These are phyloP conservation scores for Drosophila subpulchrella DNA, from an alignment of 1,140 invertebrate genomes.

Conservation along the genomic window DNA sequence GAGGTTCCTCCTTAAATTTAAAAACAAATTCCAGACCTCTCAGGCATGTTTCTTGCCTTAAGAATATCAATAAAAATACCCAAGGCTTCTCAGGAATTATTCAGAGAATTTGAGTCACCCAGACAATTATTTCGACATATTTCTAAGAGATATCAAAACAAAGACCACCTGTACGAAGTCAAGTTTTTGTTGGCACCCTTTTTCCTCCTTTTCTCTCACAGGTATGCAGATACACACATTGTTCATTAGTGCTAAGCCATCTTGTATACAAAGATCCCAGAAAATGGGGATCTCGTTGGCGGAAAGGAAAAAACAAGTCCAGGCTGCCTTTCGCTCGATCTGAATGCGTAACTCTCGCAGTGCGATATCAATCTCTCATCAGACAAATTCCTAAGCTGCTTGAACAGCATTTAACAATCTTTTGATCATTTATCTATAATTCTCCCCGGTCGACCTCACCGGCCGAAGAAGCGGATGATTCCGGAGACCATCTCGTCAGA, in stretches of 20 bases:
- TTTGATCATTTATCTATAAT: conserved; percentile 65
- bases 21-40: neutral
- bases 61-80: neutral
- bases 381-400: conserved; percentile 76
- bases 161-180: conserved; percentile 30
- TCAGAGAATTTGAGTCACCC: conserved; percentile 12
- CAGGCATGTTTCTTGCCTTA: neutral
- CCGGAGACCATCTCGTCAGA: conserved; percentile 50
- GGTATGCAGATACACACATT: conserved; percentile 40
- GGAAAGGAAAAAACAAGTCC: conserved; percentile 26
- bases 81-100: conserved; percentile 4
- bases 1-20: neutral
- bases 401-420: conserved; percentile 79
- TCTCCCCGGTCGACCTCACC: conserved; percentile 15
- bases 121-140: conserved; percentile 18
- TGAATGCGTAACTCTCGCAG: conserved; percentile 64
- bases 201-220: conserved; percentile 13
- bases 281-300: conserved; percentile 25
- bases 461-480: neutral
- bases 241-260: conserved; percentile 44
- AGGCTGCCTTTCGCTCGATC: conserved; percentile 29
- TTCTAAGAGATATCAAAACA: conserved; percentile 15
- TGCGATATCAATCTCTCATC: conserved; percentile 75
- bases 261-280: conserved; percentile 37
- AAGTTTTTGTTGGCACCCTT: conserved; percentile 20